Base-by-base conservation (phyloP, 2,113 vertebrate species). In the Mesocricetus auratus region DNA sequence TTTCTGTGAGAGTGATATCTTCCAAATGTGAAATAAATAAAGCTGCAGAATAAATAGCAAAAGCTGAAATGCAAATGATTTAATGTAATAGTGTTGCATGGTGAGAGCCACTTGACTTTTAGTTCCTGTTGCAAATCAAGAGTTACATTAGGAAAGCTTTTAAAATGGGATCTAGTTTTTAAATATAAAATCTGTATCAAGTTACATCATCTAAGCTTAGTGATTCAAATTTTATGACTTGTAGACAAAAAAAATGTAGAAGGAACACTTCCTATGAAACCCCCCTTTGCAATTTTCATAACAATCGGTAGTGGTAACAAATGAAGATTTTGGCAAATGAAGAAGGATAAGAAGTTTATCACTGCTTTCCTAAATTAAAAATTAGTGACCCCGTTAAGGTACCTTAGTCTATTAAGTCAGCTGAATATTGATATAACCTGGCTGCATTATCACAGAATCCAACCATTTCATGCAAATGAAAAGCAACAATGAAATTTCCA, bases 321-420 rank as follows among this genome's bases (percentile, higher is more conserved):
- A 39, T 62, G 36, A 93, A 96, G 93, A 90, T 94, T 74, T 83
- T 93, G 93, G 92, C 83, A 95, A 90, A 98, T 95, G 83, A 97
- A 96, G 69, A 29, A 62, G 58, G 73, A 96, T 95, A 47, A 56
- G n/a, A 94, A 29, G 95, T 93, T 92, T 36, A 97, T 96, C 93
- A 56, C 58, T 71, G 56, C 97, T 96, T 97, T 97, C 68, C 75
- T n/a, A 86, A 94, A 94, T 90, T 77, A 89, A 69, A 69, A 95
- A 96, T 96, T 96, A 98, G 96, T 98, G 95, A 98, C 82, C 53
- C 62, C 56, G 96, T 93, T 74, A 97, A 97, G 97, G 94, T 91
- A 95, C 75, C 78, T 94, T 21, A 36, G 4, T 89, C 77, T 93
- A 22, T 94, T 77, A 96, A 97, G 45, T 97, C 73, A 86, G 90